Percentiles rank a stretch among this genome's conserved stretches.
phyloP scores from a whole-genome alignment of 2,888 invertebrate species.

The Pogonocherus hispidulus region DNA sequence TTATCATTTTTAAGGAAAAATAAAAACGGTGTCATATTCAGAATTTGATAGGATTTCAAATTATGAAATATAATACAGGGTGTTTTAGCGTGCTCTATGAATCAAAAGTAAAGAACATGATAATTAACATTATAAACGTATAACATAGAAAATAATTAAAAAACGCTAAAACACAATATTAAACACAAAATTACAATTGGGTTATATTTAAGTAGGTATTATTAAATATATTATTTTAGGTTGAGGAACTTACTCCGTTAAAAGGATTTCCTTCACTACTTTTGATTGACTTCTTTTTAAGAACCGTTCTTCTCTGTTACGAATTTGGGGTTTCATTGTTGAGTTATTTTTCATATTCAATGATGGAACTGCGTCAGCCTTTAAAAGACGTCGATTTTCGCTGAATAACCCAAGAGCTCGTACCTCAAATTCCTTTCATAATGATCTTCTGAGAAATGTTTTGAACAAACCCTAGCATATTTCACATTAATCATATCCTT shows the following conservation, averaged over 20 bases:
- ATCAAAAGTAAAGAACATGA: background rate
- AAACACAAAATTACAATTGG: background rate
- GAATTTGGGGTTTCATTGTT: constrained; percentile 11
- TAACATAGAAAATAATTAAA: background rate
- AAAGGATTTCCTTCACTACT: background rate
- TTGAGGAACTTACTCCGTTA: constrained; percentile 1
- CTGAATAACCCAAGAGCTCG: constrained; percentile 23
- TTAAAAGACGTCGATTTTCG: constrained; percentile 27
- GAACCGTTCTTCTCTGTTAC: background rate
- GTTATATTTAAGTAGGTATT: background rate
- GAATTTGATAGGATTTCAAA: too few species aligned
- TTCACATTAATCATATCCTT: constrained; percentile 26
- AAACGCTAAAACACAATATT: too few species aligned
- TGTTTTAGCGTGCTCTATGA: background rate
- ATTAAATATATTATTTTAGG: background rate
- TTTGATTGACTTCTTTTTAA: background rate
- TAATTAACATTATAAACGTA: background rate
- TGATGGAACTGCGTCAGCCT: constrained; percentile 23
- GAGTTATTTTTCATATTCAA: constrained; percentile 5
- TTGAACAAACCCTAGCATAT: constrained; percentile 29
- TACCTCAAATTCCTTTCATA: constrained; percentile 25
- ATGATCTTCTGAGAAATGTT: constrained; percentile 24
- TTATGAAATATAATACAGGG: too few species aligned
- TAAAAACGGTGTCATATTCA: too few species aligned
- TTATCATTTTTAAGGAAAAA: too few species aligned